phyloP scores from a whole-genome alignment of 2,888 invertebrate genomes.

The Diploptera punctata region DNA sequence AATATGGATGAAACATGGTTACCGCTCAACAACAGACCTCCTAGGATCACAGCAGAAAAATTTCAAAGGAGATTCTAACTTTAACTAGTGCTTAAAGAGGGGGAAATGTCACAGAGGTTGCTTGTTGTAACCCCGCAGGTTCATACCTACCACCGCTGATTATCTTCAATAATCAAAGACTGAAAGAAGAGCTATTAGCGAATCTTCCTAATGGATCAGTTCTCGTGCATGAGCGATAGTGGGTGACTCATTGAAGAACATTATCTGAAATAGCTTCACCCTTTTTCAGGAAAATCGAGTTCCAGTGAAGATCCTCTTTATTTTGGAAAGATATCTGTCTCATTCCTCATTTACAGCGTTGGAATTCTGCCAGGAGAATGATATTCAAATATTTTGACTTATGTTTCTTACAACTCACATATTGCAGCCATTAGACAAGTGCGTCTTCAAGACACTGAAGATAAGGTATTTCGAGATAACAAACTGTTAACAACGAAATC shows the following conservation, averaged over 20 bases:
- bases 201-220: background rate
- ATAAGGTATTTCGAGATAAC: no score
- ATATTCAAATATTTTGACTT: no score
- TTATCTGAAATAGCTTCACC: no score
- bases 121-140: constrained; percentile 4
- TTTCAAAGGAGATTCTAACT: background rate
- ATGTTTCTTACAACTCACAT: no score
- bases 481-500: no score
- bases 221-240: constrained; percentile 2
- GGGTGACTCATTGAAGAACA: constrained; percentile 10
- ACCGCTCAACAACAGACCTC: no score
- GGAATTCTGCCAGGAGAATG: no score
- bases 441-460: no score
- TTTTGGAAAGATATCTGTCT: background rate
- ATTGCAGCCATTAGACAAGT: no score
- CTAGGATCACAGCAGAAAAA: background rate
- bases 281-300: background rate
- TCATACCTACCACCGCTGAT: constrained; percentile 3
- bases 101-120: background rate
- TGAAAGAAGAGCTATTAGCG: background rate
- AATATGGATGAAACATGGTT: background rate
- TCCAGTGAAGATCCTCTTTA: background rate
- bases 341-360: background rate
- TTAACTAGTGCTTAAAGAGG: background rate
- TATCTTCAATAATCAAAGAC: background rate